A percentile compares a stretch with the other conserved stretches of the same genome.
Conservation (phyloP, 2,797 vertebrate species). For the Gymnopithys bicolor region DNA sequence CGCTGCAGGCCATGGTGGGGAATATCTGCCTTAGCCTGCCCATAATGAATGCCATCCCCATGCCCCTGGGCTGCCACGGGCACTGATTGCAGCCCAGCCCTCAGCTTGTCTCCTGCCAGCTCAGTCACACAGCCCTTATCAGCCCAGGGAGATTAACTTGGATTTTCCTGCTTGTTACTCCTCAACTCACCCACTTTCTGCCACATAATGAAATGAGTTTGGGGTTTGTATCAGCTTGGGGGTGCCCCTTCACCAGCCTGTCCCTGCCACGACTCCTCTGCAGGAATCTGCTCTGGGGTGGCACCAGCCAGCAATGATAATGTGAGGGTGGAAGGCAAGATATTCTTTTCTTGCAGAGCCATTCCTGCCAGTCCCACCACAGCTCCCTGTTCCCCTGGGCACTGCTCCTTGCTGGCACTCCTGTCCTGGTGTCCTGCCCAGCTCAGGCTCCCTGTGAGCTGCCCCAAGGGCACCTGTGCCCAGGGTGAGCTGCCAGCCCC, state of each 20-base stretch:
- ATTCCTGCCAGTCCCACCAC: neutral
- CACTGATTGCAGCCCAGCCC: constrained; percentile 66
- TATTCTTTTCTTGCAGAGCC: neutral
- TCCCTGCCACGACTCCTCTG: neutral
- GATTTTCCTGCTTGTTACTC: constrained; percentile 35
- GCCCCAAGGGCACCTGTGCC: neutral
- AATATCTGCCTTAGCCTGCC: constrained; percentile 59
- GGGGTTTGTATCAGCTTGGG: neutral
- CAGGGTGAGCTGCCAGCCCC: neutral
- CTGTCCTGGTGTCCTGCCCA: neutral
- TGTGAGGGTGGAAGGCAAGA: rapidly evolving
- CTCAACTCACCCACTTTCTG: neutral
- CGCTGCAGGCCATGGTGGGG: neutral
- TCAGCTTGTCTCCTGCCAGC: constrained; percentile 55
- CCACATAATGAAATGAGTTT: neutral
- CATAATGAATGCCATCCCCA: constrained; percentile 60
- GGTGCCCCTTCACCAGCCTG: neutral
- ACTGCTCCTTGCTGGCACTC: neutral
- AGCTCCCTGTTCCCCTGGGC: neutral
- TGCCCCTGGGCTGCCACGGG: constrained; percentile 1
- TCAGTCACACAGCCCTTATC: constrained; percentile 32
- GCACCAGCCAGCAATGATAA: neutral
- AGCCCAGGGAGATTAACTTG: constrained; percentile 29
- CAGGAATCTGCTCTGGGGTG: neutral
- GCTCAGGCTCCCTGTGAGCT: neutral